A percentile compares a stretch with the other conserved stretches of the same genome.
These are phyloP conservation scores for Parasteatoda lunata DNA, from an alignment of 2,888 invertebrate genomes.

Conservation along the genomic window DNA sequence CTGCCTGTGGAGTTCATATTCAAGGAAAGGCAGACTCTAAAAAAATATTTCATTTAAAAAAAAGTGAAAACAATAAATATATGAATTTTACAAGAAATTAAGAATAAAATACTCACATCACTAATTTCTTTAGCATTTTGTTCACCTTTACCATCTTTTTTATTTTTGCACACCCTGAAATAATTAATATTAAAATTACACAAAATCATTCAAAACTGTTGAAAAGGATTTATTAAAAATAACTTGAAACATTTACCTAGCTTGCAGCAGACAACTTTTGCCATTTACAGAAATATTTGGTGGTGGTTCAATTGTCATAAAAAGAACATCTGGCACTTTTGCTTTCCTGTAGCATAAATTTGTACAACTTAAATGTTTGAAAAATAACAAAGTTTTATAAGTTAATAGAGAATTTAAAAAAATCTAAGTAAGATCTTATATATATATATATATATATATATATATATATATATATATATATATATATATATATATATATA, in stretches of 20 bases:
- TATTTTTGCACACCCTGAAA: constrained; percentile 74
- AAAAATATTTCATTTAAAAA: neutral
- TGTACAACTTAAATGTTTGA: neutral
- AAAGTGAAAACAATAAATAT: neutral
- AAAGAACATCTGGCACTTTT: constrained; percentile 91
- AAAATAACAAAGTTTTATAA: no score
- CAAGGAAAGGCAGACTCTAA: constrained; percentile 94
- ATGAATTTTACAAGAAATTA: neutral
- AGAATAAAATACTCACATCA: constrained; percentile 73
- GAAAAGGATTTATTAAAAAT: no score
- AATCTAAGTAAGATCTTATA: no score
- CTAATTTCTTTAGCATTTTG: constrained; percentile 88
- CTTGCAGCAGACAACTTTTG: constrained; percentile 76
- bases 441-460: no score
- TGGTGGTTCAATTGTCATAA: constrained; percentile 91
- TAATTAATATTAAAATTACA: constrained; percentile 20
- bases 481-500: no score
- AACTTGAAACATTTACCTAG: constrained; percentile 71
- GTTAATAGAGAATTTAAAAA: no score
- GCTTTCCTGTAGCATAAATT: constrained; percentile 75
- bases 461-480: no score
- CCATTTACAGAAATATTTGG: constrained; percentile 84
- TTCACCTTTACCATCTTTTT: constrained; percentile 72
- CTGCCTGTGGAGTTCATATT: constrained; percentile 94
- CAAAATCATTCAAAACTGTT: neutral